These are phyloP conservation scores for Uria lomvia DNA, from an alignment of 2,113 vertebrate genomes.

Conservation along the genomic window DNA sequence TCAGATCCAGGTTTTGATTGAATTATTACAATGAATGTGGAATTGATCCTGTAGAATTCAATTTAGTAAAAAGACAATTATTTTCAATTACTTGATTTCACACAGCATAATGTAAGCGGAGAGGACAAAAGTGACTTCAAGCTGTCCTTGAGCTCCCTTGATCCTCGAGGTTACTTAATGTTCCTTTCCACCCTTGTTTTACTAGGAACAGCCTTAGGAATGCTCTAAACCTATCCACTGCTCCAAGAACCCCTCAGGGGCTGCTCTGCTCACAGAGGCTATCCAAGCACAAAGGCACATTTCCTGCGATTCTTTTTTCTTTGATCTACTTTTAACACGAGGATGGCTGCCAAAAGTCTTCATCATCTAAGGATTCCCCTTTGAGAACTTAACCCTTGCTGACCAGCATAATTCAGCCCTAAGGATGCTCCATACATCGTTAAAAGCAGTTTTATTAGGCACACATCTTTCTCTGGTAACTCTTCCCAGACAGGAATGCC, in stretches of 20 bases:
- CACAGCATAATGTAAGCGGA: not conserved
- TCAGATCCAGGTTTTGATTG: not conserved
- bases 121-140: not conserved
- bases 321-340: constrained; percentile 32
- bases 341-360: not conserved
- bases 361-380: not conserved
- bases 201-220: not conserved
- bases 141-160: not conserved
- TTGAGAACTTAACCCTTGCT: not conserved
- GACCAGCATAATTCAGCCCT: not conserved
- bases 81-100: constrained; percentile 4
- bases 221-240: not conserved
- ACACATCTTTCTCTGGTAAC: not conserved
- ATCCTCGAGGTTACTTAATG: not conserved
- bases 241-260: not conserved
- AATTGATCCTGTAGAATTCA: not conserved
- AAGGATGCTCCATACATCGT: not conserved
- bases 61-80: not conserved
- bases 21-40: not conserved
- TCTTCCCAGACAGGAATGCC: not conserved
- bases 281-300: not conserved
- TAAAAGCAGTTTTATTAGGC: not conserved
- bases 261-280: not conserved
- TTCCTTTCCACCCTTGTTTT: not conserved
- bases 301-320: not conserved